Evolutionary conservation across 1,140 invertebrate species (phyloP).

Genomic region (Tachypleus tridentatus): DNA sequence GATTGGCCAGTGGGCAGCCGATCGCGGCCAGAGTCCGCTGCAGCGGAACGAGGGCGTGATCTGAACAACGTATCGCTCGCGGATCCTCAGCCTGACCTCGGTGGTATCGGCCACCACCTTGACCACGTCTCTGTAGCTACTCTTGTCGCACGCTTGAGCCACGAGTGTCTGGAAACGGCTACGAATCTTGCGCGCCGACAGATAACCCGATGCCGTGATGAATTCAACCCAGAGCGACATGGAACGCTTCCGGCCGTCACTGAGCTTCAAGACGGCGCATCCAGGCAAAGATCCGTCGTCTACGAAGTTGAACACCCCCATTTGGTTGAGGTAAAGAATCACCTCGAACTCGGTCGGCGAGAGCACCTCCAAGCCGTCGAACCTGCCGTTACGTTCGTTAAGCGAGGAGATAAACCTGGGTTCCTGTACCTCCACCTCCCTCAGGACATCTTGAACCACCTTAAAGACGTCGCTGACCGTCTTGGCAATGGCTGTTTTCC

Average conservation of each 20-base stretch:
- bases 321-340: slow-evolving; percentile 86
- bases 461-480: slow-evolving; percentile 82
- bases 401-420: slow-evolving; percentile 87
- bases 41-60: slow-evolving; percentile 88
- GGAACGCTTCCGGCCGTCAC: slow-evolving; percentile 78
- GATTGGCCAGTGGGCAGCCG: slow-evolving; percentile 88
- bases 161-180: slow-evolving; percentile 85
- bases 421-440: slow-evolving; percentile 93
- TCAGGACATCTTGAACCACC: slow-evolving; percentile 87
- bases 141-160: slow-evolving; percentile 84
- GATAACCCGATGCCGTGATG: slow-evolving; percentile 86
- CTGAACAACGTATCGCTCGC: slow-evolving; percentile 73
- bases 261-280: slow-evolving; percentile 73
- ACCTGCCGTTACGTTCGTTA: slow-evolving; percentile 77
- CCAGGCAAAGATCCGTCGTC: slow-evolving; percentile 86
- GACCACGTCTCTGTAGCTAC: slow-evolving; percentile 71
- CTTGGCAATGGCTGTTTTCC: slow-evolving; percentile 69
- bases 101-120: slow-evolving; percentile 88
- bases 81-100: slow-evolving; percentile 70
- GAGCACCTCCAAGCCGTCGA: slow-evolving; percentile 70
- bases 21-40: slow-evolving; percentile 84
- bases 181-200: slow-evolving; percentile 83
- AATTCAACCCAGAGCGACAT: slow-evolving; percentile 97
- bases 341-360: slow-evolving; percentile 88
- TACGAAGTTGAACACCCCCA: slow-evolving; percentile 93